Evolutionary conservation across 2,888 invertebrate genomes (phyloP), one percentile per base, ranked within the genome.

Genomic region (Emesis castigata): DNA sequence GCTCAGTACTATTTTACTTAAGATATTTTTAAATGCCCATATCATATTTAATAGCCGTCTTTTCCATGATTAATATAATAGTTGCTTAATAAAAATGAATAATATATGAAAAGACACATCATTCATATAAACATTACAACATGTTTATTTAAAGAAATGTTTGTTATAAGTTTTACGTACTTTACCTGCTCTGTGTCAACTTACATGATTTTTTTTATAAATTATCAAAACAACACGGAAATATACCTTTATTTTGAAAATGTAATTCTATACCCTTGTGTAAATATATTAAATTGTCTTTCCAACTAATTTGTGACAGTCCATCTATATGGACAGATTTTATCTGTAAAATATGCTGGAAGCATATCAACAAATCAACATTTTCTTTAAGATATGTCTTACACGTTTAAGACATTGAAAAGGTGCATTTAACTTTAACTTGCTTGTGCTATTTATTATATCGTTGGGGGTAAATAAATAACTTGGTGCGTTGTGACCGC

Each of bases 381-480:
- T 39, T 39, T 1, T 14, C 14, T 14, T 39, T 14, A 14, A 39
- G 14, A 39, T 3, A 14, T 39, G 39, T 39, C 39, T 39, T 14
- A 9, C 34, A 8, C 0, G 4, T 39, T 39, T 39, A 39, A 39
- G 56, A 20, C 56, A 22, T 20, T 56, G 8, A 18, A 11, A 56
- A 11, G 18, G 56, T 56, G 18, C 56, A 39, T 39, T 39, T 39
- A 14, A 39, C 11, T 39, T 56, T 22, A 56, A 3, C 20, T 14
- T 22, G 5, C 4, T 56, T 18, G 56, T 56, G 56, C 56, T 56
- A 16, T 18, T n/a, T 56, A 5, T 18, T 9, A 56, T 56, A 20
- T 56, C 56, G 56, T 18, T 56, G 56, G 56, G 56, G 20, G 20
- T 58, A 70, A 78, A 71, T 80, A 85, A 82, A 82, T 84, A 77